These are phyloP conservation scores for Caerostris extrusa DNA, from an alignment of 1,140 invertebrate genomes.

Conservation along the genomic window DNA sequence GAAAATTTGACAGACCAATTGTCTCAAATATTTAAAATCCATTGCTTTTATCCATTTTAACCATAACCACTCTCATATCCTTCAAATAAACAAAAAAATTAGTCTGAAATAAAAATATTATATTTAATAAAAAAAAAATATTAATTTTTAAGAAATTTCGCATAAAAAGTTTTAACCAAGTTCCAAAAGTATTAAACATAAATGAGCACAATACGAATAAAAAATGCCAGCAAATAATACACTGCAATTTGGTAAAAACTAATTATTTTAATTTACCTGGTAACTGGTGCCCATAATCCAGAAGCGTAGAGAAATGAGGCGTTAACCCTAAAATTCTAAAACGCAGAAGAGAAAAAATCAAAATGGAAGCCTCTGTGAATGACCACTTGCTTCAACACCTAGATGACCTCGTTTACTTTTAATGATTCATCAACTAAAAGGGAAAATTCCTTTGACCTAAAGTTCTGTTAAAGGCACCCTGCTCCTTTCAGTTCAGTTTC, in stretches of 20 bases:
- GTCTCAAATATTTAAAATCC: too few relatives aligned
- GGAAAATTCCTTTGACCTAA: constrained; percentile 11
- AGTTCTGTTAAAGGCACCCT: neutral
- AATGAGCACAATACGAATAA: too few relatives aligned
- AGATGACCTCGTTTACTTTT: constrained; percentile 14
- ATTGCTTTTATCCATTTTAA: too few relatives aligned
- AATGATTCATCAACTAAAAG: constrained; percentile 42
- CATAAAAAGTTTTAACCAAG: too few relatives aligned
- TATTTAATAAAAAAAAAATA: too few relatives aligned
- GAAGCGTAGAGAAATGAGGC: neutral
- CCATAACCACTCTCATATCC: too few relatives aligned
- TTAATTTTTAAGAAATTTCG: too few relatives aligned
- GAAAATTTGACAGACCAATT: too few relatives aligned
- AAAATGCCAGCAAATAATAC: neutral
- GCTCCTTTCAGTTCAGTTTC: neutral
- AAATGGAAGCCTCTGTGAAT: neutral
- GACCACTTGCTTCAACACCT: constrained; percentile 23
- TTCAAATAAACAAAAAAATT: too few relatives aligned
- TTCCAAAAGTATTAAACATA: too few relatives aligned
- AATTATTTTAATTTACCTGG: constrained; percentile 5
- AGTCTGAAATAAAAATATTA: too few relatives aligned
- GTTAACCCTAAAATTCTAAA: constrained; percentile 2
- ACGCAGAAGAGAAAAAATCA: neutral
- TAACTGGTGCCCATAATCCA: constrained; percentile 35
- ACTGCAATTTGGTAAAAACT: neutral